phyloP scores from a whole-genome alignment of 1,140 invertebrate genomes.

The Drosophila saltans region DNA sequence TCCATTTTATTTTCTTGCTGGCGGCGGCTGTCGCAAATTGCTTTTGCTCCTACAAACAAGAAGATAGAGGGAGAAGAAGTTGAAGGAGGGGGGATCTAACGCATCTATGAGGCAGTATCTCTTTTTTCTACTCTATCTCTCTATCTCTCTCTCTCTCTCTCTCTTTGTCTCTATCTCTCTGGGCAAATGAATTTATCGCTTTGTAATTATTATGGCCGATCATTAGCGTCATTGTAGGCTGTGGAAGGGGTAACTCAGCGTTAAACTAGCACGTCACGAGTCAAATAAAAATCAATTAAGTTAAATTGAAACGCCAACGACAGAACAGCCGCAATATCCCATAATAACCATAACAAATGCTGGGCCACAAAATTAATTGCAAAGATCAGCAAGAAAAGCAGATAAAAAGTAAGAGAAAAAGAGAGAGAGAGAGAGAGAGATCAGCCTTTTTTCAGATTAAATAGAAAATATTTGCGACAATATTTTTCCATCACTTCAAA shows the following conservation, averaged over 20 bases:
- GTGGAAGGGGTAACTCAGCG: constrained; percentile 14
- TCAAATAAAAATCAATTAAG: constrained; percentile 71
- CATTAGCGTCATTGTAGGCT: constrained; percentile 59
- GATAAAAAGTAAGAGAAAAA: neutral
- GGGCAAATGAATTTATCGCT: constrained; percentile 67
- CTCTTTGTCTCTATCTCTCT: neutral
- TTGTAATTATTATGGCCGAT: constrained; percentile 67
- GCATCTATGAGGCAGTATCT: neutral
- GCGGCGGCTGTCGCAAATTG: constrained; percentile 24
- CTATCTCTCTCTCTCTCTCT: neutral
- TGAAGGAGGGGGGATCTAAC: neutral
- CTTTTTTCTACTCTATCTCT: neutral
- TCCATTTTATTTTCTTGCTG: constrained; percentile 27
- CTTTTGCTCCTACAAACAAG: constrained; percentile 12
- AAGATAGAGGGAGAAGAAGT: neutral
- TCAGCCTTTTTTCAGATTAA: neutral
- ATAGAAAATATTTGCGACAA: neutral
- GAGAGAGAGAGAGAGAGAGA: neutral
- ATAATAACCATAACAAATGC: constrained; percentile 15
- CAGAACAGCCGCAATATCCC: constrained; percentile 7
- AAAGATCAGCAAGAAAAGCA: constrained; percentile 11
- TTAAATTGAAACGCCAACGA: constrained; percentile 64
- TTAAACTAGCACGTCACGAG: constrained; percentile 55
- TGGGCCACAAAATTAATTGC: neutral
- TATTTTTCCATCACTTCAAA: too few relatives aligned